phyloP scores from a whole-genome alignment of 2,113 vertebrate genomes.

The Rhabdomys dilectus region DNA sequence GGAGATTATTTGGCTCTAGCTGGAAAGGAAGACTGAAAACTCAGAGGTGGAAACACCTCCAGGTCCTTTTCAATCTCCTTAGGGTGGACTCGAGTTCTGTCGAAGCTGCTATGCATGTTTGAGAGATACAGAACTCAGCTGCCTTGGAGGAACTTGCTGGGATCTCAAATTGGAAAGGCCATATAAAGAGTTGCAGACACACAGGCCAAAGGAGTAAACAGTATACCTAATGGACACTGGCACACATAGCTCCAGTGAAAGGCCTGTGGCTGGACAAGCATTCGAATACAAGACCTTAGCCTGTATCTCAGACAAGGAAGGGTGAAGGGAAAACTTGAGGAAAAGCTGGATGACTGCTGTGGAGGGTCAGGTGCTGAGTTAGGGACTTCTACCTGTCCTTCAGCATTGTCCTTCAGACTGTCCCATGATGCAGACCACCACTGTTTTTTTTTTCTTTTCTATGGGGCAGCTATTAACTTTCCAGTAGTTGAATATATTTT shows the following conservation, averaged over 20 bases:
- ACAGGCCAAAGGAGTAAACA: neutral
- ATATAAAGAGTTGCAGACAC: neutral
- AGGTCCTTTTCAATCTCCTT: neutral
- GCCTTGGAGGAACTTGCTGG: neutral
- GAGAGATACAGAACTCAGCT: neutral
- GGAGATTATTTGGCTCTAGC: conserved; percentile 45
- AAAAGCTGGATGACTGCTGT: neutral
- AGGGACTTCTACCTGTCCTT: neutral
- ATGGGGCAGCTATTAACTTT: neutral
- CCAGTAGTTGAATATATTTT: neutral
- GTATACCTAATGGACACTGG: neutral
- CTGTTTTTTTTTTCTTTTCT: neutral
- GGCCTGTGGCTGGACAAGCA: neutral
- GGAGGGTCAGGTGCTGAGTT: neutral
- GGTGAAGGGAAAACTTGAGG: neutral
- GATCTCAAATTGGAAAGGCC: neutral
- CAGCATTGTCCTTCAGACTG: neutral
- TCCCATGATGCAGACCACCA: neutral
- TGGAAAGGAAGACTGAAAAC: conserved; percentile 48
- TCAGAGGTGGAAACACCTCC: conserved; percentile 15
- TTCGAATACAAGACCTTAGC: neutral
- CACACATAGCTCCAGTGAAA: neutral
- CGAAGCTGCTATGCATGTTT: neutral
- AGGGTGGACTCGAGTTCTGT: neutral
- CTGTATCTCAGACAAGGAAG: neutral